Percentiles rank a stretch among this genome's conserved stretches.
These are phyloP conservation scores for Rhabdornis inornatus DNA, from an alignment of 2,113 vertebrate genomes.

Conservation along the genomic window DNA sequence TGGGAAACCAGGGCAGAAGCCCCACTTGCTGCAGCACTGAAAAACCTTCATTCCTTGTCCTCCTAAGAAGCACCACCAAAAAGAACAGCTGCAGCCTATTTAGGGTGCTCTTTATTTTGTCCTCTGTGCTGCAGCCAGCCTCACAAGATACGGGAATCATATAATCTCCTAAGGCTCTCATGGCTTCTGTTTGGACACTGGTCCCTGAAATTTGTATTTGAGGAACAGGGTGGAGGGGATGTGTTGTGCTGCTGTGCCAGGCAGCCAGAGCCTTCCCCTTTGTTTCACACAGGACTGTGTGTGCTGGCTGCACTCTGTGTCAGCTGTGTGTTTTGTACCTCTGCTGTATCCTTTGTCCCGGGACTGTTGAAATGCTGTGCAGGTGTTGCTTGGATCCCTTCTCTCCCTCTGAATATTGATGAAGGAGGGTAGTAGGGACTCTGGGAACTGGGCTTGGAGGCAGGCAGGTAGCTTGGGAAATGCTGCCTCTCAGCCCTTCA, in stretches of 20 bases:
- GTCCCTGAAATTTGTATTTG: background rate
- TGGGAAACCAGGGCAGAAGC: background rate
- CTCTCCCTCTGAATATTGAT: background rate
- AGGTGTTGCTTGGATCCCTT: background rate
- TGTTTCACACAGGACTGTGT: background rate
- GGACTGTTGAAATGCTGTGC: background rate
- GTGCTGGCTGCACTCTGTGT: background rate
- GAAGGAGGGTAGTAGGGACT: background rate
- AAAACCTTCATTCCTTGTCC: background rate
- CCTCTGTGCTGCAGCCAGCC: background rate
- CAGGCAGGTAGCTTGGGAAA: background rate
- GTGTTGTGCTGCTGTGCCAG: background rate
- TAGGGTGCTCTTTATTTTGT: background rate
- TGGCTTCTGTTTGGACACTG: background rate
- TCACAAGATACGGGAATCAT: background rate
- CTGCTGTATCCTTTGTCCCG: background rate
- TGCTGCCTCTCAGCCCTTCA: background rate
- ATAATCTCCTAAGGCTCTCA: background rate
- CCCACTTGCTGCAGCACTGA: background rate
- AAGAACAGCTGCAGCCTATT: background rate
- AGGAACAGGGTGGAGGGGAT: background rate
- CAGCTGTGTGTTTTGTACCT: background rate
- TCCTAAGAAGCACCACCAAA: background rate
- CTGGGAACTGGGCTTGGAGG: background rate
- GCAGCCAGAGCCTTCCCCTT: background rate